phyloP scores from a whole-genome alignment of 2,888 invertebrate species.

The Thyatira batis region DNA sequence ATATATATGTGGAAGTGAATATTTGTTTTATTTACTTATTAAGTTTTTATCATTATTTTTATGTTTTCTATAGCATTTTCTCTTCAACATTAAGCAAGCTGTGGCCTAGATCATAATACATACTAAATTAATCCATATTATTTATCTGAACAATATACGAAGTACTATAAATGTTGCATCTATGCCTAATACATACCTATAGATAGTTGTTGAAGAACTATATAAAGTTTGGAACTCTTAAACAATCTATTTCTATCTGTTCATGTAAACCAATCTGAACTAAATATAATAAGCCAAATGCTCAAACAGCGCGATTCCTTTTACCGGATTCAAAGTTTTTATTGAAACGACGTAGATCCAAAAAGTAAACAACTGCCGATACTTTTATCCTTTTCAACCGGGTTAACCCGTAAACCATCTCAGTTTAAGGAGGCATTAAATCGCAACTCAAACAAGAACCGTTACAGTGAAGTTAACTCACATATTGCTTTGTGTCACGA shows the following conservation, averaged over 20 bases:
- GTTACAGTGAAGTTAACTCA: conserved; percentile 82
- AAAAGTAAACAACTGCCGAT: conserved; percentile 74
- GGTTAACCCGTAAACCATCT: conserved; percentile 82
- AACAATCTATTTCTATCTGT: conserved; percentile 36
- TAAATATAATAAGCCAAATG: conserved; percentile 43
- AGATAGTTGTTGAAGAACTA: too few relatives aligned
- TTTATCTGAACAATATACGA: too few relatives aligned
- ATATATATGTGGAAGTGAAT: neutral
- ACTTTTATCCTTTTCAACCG: conserved; percentile 77
- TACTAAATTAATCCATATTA: too few relatives aligned
- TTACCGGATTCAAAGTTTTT: conserved; percentile 71
- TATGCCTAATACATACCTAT: too few relatives aligned
- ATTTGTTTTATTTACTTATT: neutral
- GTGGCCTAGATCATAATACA: too few relatives aligned
- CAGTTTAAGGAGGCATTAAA: conserved; percentile 83
- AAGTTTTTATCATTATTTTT: neutral
- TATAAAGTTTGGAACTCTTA: conserved; percentile 13
- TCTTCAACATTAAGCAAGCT: neutral
- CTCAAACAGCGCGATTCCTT: conserved; percentile 55
- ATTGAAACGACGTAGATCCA: conserved; percentile 65
- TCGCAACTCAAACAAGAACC: conserved; percentile 82
- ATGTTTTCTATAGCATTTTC: neutral
- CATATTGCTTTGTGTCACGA: conserved; percentile 83
- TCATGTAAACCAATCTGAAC: conserved; percentile 33
- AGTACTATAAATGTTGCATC: too few relatives aligned